phyloP scores from a whole-genome alignment of 2,888 invertebrate species.

The Erebia ligea region DNA sequence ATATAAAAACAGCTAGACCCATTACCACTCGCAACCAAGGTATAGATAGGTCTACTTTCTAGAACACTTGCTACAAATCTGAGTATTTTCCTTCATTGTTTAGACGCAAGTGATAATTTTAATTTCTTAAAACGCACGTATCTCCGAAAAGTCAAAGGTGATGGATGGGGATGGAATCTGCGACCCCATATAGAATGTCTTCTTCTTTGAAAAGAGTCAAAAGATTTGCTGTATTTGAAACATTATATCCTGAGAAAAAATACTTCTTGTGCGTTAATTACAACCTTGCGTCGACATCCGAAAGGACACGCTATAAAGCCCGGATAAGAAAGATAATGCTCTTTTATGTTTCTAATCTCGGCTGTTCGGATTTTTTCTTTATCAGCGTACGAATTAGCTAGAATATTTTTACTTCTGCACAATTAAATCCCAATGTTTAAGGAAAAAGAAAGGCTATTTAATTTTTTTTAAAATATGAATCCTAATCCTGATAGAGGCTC shows the following conservation, averaged over 20 bases:
- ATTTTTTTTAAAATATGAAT: not conserved
- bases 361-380: slow-evolving; percentile 27
- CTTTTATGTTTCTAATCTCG: slow-evolving; percentile 19
- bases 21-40: too few relatives aligned
- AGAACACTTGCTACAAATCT: too few relatives aligned
- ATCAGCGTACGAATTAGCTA: slow-evolving; percentile 18
- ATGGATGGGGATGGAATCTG: too few relatives aligned
- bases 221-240: not conserved
- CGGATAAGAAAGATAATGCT: slow-evolving; percentile 41
- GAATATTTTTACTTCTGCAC: slow-evolving; percentile 13
- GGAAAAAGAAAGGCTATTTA: not conserved
- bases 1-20: too few relatives aligned
- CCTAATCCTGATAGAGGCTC: too few relatives aligned
- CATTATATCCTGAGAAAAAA: not conserved
- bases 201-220: too few relatives aligned
- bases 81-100: too few relatives aligned
- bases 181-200: too few relatives aligned
- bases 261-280: slow-evolving; percentile 7
- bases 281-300: slow-evolving; percentile 22
- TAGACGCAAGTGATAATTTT: too few relatives aligned
- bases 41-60: too few relatives aligned
- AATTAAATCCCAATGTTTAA: slow-evolving; percentile 4
- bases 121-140: too few relatives aligned
- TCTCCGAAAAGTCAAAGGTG: too few relatives aligned
- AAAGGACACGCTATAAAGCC: slow-evolving; percentile 23